Evolutionary conservation across 2,888 invertebrate species (phyloP), one percentile per base, ranked within the genome.

Genomic region (Eristalinus aeneus): DNA sequence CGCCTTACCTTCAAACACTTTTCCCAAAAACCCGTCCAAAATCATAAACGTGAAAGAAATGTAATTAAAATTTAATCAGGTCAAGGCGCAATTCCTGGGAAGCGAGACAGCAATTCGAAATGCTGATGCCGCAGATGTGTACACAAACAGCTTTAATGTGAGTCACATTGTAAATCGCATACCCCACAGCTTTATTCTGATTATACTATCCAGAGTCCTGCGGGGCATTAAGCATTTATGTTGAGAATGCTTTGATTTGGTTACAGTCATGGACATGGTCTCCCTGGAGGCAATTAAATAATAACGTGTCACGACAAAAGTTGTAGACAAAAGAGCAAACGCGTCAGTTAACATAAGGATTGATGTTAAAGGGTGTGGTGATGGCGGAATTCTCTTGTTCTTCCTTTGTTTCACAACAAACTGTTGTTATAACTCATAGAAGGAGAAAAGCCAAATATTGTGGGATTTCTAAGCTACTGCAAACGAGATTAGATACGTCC

Each of bases 71-170:
- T 20, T 16, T 58, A 10, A 58, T 11, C 39, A 4, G n/a, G 31
- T 60, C 56, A 56, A 71, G 36, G 22, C n/a, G 5, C 12, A 16
- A 63, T 54, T 63, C 63, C 34, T 31, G 23, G 34, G 63, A 61
- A 46, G n/a, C 61, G 71, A 46, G 39, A 71, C 71, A 16, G 20
- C 39, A 60, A 53, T 46, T 12, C 20, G 34, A 46, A 46, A 46
- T 5, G 16, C 8, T 16, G 46, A 46, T 46, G 46, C 46, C 46
- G 46, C 46, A 16, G 46, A 46, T 46, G 46, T 46, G 46, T 46
- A n/a, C 16, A 16, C 46, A 16, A 46, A 16, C 16, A 8, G 16
- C 46, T n/a, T 16, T 46, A 46, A 46, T 46, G 46, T 46, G 46
- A 46, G 46, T 46, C 46, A 46, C 16, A 8, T 46, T 46, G 46